Evolutionary conservation across 2,888 invertebrate species (phyloP).

Genomic region (Meandrusa payeni): DNA sequence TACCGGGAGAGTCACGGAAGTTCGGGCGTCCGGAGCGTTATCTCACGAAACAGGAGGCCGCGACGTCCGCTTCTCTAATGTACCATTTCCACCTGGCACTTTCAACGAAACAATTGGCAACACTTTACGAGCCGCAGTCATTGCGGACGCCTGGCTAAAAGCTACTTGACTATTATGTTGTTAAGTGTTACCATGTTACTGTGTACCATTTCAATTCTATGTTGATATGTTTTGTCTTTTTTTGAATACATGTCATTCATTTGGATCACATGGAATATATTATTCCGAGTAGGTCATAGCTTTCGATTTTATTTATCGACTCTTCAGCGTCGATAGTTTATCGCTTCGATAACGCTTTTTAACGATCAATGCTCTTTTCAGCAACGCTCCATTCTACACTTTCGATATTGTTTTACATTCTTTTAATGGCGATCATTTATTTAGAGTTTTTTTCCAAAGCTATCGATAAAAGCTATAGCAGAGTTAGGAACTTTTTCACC

Average conservation of each 20-base stretch:
- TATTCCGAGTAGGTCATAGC: conserved; percentile 4
- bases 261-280: conserved; percentile 12
- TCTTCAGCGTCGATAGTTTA: conserved; percentile 27
- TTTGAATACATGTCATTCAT: too few relatives aligned
- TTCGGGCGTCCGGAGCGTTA: conserved; percentile 11
- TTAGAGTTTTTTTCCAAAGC: too few relatives aligned
- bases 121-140: conserved; percentile 7
- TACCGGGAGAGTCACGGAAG: conserved; percentile 1
- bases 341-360: conserved; percentile 39
- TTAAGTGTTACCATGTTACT: too few relatives aligned
- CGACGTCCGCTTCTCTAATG: conserved; percentile 17
- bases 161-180: conserved; percentile 5
- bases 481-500: too few relatives aligned
- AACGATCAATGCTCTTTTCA: conserved; percentile 9
- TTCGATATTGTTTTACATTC: background rate
- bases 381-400: too few relatives aligned
- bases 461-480: too few relatives aligned
- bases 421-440: conserved; percentile 1
- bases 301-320: conserved; percentile 28
- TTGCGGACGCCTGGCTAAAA: conserved; percentile 3
- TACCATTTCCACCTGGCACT: conserved; percentile 15
- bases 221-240: too few relatives aligned
- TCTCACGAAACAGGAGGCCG: conserved; percentile 5
- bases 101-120: conserved; percentile 14
- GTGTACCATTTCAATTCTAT: too few relatives aligned